Evolutionary conservation across 2,888 invertebrate species (phyloP).

Genomic region (Himalopsyche anomala): DNA sequence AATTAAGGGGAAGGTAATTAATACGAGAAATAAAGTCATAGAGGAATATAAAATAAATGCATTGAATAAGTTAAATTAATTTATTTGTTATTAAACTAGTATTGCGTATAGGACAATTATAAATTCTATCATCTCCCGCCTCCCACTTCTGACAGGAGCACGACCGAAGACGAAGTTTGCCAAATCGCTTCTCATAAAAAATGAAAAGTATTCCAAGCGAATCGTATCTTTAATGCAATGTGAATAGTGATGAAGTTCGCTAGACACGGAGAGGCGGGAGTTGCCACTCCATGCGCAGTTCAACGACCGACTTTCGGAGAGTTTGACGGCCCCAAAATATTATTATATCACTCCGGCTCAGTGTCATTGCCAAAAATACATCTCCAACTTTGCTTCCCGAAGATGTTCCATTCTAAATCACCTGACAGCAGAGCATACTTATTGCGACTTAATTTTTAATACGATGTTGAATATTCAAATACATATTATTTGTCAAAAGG

Average conservation of each 20-base stretch:
- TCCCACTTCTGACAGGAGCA: conserved; percentile 41
- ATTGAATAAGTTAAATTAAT: too few relatives aligned
- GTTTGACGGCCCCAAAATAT: conserved; percentile 75
- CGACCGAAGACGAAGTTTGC: conserved; percentile 41
- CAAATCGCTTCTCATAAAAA: conserved; percentile 42
- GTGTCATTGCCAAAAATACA: conserved; percentile 77
- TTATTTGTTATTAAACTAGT: too few relatives aligned
- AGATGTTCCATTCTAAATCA: conserved; percentile 35
- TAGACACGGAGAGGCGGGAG: conserved; percentile 37
- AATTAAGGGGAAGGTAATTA: too few relatives aligned
- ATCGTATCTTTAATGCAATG: conserved; percentile 2
- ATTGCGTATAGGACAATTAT: not conserved
- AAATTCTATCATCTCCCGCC: conserved; percentile 35
- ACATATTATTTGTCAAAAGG: not conserved
- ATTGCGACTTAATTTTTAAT: conserved; percentile 16
- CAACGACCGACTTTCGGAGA: conserved; percentile 78
- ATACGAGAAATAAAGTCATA: too few relatives aligned
- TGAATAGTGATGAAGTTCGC: conserved; percentile 39
- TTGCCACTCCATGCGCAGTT: conserved; percentile 70
- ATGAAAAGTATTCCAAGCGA: conserved; percentile 2
- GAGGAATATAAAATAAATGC: too few relatives aligned
- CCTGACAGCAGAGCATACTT: not conserved
- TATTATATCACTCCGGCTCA: conserved; percentile 69
- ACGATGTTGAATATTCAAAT: conserved; percentile 2
- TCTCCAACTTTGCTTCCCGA: conserved; percentile 35